Evolutionary conservation across 2,113 vertebrate genomes (phyloP).

Genomic region (Alaudala cheleensis): DNA sequence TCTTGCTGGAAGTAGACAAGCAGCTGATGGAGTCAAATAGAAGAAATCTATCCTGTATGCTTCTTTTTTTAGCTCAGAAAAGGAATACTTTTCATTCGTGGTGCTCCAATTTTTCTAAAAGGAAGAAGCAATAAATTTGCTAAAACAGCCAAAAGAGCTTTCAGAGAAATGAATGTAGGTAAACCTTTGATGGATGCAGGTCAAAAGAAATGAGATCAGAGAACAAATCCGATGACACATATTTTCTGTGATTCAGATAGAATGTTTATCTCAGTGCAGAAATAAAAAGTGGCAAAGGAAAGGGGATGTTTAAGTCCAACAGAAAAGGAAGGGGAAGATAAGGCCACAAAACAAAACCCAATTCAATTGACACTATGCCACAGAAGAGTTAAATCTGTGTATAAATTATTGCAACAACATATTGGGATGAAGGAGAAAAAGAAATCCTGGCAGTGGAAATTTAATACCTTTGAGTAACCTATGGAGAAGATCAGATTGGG

Average conservation of each 20-base stretch:
- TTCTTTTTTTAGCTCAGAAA: background rate
- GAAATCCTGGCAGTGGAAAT: conserved; percentile 11
- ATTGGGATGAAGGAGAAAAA: conserved; percentile 21
- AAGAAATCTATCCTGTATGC: background rate
- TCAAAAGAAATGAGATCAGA: background rate
- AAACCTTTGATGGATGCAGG: background rate
- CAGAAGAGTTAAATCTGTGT: conserved; percentile 20
- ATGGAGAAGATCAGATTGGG: conserved; percentile 34
- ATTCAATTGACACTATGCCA: conserved; percentile 8
- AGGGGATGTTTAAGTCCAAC: background rate
- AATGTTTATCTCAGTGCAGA: background rate
- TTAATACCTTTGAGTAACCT: conserved; percentile 29
- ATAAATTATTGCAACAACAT: conserved; percentile 23
- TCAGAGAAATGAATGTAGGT: background rate
- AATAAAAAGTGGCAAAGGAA: background rate
- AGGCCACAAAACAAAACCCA: background rate
- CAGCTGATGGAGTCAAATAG: background rate
- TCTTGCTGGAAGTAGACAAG: background rate
- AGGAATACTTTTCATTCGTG: background rate
- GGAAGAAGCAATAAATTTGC: background rate
- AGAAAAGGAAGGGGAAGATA: background rate
- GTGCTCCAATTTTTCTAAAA: background rate
- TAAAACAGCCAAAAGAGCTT: background rate
- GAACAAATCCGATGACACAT: background rate
- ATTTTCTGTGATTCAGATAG: background rate